Evolutionary conservation across 2,797 vertebrate species (phyloP).

Genomic region (Syndactyla subalaris): DNA sequence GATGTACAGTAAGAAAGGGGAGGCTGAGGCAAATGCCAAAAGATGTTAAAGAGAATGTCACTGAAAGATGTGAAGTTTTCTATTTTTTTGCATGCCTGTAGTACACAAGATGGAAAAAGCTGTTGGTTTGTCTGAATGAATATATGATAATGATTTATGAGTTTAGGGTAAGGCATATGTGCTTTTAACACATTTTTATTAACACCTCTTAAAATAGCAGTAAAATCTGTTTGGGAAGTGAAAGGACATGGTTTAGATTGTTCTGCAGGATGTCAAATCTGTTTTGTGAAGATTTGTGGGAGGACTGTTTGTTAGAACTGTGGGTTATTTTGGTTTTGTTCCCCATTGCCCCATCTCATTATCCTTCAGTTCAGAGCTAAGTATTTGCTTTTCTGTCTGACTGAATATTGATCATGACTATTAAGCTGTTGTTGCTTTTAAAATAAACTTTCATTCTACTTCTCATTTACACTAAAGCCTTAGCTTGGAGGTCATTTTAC

Average conservation of each 20-base stretch:
- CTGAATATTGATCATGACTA: neutral
- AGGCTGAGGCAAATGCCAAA: neutral
- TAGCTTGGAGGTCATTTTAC: neutral
- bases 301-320: neutral
- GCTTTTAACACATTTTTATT: constrained; percentile 33
- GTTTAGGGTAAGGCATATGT: neutral
- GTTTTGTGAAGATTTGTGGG: neutral
- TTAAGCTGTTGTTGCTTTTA: constrained; percentile 1
- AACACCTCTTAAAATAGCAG: constrained; percentile 7
- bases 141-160: neutral
- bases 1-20: neutral
- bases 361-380: neutral
- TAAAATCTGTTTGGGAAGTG: neutral
- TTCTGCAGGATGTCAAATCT: constrained; percentile 17
- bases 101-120: neutral
- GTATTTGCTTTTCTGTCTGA: neutral
- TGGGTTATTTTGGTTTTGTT: neutral
- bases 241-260: neutral
- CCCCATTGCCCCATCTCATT: neutral
- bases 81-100: neutral
- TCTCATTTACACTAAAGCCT: neutral
- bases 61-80: neutral
- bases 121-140: constrained; percentile 37
- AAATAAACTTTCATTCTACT: neutral
- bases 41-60: neutral